phyloP scores from a whole-genome alignment of 2,113 vertebrate species.

The Poeciliopsis occidentalis region DNA sequence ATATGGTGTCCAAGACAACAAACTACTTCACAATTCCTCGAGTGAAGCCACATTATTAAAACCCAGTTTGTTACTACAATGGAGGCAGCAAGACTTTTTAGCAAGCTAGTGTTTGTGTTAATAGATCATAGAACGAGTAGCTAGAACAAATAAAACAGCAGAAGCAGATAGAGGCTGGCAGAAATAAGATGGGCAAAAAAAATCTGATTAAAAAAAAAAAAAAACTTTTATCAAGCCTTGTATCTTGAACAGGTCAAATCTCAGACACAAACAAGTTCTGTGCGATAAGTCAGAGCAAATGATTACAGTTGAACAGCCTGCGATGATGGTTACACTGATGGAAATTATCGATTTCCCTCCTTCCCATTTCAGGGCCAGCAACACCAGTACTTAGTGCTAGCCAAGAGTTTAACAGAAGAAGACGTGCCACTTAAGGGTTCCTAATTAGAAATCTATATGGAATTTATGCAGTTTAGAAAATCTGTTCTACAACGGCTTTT shows the following conservation, averaged over 20 bases:
- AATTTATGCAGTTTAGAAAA: neutral
- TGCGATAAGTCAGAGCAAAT: constrained; percentile 37
- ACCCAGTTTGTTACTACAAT: constrained; percentile 5
- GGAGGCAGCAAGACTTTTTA: constrained; percentile 14
- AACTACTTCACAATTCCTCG: constrained; percentile 9
- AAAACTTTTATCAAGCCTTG: constrained; percentile 31
- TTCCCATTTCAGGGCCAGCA: constrained; percentile 16
- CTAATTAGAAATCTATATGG: constrained; percentile 6
- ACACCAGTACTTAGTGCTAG: constrained; percentile 24
- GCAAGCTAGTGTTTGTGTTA: constrained; percentile 16
- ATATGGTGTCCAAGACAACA: constrained; percentile 9
- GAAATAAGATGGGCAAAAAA: constrained; percentile 4
- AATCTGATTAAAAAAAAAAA: no score
- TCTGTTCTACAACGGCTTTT: neutral
- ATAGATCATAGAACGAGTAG: constrained; percentile 27
- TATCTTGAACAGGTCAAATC: constrained; percentile 30
- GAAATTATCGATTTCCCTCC: constrained; percentile 43
- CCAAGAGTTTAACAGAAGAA: neutral
- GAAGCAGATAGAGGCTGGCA: constrained; percentile 1
- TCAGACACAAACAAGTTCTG: constrained; percentile 41
- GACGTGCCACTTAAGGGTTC: constrained; percentile 2
- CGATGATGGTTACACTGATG: constrained; percentile 24
- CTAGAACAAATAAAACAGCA: constrained; percentile 40
- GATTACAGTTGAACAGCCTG: constrained; percentile 45
- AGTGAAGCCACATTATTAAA: constrained; percentile 15